phyloP scores from a whole-genome alignment of 2,888 invertebrate genomes.

The Oscheius onirici region DNA sequence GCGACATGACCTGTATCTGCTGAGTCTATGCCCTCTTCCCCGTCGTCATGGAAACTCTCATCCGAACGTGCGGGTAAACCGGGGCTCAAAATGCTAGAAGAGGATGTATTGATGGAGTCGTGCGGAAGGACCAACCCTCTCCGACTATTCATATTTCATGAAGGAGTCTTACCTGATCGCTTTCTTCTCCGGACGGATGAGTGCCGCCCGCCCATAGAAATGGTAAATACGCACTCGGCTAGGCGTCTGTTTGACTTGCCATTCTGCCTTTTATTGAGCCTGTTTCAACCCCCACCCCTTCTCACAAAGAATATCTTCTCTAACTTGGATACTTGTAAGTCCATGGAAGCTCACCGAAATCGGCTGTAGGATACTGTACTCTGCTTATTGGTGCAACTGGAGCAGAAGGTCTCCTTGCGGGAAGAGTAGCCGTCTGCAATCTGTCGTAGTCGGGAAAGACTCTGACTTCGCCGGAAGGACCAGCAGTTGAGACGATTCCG shows the following conservation, averaged over 20 bases:
- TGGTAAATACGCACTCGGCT: constrained; percentile 25
- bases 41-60: too few relatives aligned
- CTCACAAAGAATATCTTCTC: neutral
- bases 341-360: too few relatives aligned
- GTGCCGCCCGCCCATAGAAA: constrained; percentile 29
- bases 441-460: constrained; percentile 18
- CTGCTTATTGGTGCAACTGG: constrained; percentile 6
- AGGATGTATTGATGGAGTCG: neutral
- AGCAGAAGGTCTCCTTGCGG: neutral
- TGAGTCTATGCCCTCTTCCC: too few relatives aligned
- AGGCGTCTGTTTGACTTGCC: constrained; percentile 25
- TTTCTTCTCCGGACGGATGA: constrained; percentile 6
- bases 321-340: too few relatives aligned
- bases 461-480: constrained; percentile 7
- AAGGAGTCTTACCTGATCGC: neutral
- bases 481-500: constrained; percentile 33
- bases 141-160: constrained; percentile 7
- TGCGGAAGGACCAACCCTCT: neutral
- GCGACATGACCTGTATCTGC: too few relatives aligned
- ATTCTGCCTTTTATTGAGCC: constrained; percentile 32
- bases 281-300: constrained; percentile 20
- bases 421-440: neutral
- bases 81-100: neutral
- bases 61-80: too few relatives aligned
- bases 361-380: too few relatives aligned